Percentiles rank a stretch among this genome's conserved stretches.
phyloP scores from a whole-genome alignment of 92 coral and sea anemone genomes.

The Blastomussa wellsi region DNA sequence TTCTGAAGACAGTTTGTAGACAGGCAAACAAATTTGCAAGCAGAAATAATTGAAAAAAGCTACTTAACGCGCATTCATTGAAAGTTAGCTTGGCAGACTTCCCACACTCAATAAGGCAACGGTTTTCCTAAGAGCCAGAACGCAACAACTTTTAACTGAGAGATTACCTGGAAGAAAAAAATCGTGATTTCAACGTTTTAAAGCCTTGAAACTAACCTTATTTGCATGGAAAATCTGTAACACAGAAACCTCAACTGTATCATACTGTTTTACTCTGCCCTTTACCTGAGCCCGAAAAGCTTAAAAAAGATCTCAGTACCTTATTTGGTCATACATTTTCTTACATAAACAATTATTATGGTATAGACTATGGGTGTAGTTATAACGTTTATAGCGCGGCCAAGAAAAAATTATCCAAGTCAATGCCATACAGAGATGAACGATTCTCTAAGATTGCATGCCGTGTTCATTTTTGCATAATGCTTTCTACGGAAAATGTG shows the following conservation, averaged over 20 bases:
- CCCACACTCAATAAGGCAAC: background rate
- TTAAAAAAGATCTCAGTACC: background rate
- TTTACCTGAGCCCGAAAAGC: background rate
- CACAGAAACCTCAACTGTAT: background rate
- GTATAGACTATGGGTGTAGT: constrained; percentile 18
- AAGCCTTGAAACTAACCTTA: constrained; percentile 3
- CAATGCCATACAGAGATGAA: background rate
- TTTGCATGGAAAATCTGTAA: background rate
- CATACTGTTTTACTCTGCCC: background rate
- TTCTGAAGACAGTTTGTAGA: background rate
- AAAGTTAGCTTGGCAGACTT: background rate
- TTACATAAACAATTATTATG: constrained; percentile 19
- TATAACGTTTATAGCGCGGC: background rate
- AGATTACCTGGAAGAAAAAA: background rate
- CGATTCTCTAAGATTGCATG: background rate
- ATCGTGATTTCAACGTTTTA: background rate
- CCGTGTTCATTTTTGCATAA: background rate
- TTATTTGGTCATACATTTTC: constrained; percentile 1
- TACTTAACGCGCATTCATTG: background rate
- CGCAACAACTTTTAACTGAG: background rate
- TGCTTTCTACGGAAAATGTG: background rate
- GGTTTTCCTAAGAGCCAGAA: background rate
- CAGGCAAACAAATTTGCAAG: background rate
- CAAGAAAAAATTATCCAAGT: background rate
- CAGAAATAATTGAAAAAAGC: background rate